Conservation (phyloP, 2,888 invertebrate species). For the Argyresthia goedartella region DNA sequence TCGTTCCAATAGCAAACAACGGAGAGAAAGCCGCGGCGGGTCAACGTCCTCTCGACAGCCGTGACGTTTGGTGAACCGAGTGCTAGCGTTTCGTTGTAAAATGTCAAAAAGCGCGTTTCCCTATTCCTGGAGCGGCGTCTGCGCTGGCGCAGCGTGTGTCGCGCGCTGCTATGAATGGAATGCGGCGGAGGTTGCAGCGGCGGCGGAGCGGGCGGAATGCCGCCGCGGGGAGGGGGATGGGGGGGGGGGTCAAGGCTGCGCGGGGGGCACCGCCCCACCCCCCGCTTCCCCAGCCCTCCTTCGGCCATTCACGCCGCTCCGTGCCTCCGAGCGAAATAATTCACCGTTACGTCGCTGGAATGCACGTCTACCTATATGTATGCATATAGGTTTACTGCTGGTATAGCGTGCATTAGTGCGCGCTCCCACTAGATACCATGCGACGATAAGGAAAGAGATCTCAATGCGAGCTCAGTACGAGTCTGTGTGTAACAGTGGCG, state of each 20-base stretch:
- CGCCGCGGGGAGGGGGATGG: constrained; percentile 32
- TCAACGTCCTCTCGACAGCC: constrained; percentile 63
- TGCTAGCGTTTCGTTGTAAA: constrained; percentile 62
- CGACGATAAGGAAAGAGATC: constrained; percentile 23
- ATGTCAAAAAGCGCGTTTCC: constrained; percentile 41
- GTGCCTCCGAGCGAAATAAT: constrained; percentile 65
- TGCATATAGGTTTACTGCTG: too few relatives aligned
- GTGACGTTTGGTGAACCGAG: constrained; percentile 63
- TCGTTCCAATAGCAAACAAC: constrained; percentile 69
- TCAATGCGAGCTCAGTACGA: too few relatives aligned
- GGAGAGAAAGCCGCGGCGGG: constrained; percentile 47
- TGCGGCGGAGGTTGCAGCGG: constrained; percentile 64
- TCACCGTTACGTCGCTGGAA: constrained; percentile 39
- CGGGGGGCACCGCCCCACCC: constrained; percentile 41
- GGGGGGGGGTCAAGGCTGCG: too few relatives aligned
- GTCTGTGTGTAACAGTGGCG: too few relatives aligned
- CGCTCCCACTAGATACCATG: constrained; percentile 15
- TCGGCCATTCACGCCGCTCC: constrained; percentile 67
- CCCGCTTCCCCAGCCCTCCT: too few relatives aligned
- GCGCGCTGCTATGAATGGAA: constrained; percentile 62
- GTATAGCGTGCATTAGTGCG: too few relatives aligned
- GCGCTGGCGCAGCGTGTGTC: neutral
- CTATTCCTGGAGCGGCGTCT: neutral
- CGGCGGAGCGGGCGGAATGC: constrained; percentile 36
- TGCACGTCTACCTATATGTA: neutral